Evolutionary conservation across 2,797 vertebrate species (phyloP).

Genomic region (Aeoliscus strigatus): DNA sequence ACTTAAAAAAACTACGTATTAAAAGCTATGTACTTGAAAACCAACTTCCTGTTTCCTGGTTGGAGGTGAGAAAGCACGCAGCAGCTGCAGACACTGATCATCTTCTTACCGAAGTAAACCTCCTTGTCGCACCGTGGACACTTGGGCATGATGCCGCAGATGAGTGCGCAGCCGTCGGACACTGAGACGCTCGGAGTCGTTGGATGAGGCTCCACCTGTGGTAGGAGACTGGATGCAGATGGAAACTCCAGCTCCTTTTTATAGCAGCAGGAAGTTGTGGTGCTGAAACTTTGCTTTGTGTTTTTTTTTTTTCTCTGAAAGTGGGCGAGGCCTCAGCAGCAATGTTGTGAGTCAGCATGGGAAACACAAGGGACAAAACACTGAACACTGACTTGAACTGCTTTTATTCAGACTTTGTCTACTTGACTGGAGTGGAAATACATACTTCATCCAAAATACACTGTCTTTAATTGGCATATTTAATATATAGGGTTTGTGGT

Average conservation of each 20-base stretch:
- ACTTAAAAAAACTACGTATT: too few relatives aligned
- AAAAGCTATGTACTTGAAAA: too few relatives aligned
- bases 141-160: constrained; percentile 83
- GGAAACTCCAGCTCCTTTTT: constrained; percentile 43
- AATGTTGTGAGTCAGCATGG: constrained; percentile 1
- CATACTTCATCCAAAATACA: too few relatives aligned
- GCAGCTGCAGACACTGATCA: background rate
- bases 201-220: too few relatives aligned
- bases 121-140: constrained; percentile 91
- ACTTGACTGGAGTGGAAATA: too few relatives aligned
- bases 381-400: too few relatives aligned
- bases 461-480: too few relatives aligned
- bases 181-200: too few relatives aligned
- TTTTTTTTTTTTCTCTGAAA: constrained; percentile 3
- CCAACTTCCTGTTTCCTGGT: too few relatives aligned
- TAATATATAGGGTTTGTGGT: too few relatives aligned
- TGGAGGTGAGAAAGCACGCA: background rate
- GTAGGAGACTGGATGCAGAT: constrained; percentile 18
- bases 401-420: too few relatives aligned
- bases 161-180: constrained; percentile 3
- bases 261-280: constrained; percentile 61
- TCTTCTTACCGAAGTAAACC: constrained; percentile 92
- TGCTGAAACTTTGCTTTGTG: constrained; percentile 13
- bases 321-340: constrained; percentile 58
- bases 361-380: too few relatives aligned